Base-by-base conservation (phyloP, 2,113 vertebrate species). In the Pontoporia blainvillei region DNA sequence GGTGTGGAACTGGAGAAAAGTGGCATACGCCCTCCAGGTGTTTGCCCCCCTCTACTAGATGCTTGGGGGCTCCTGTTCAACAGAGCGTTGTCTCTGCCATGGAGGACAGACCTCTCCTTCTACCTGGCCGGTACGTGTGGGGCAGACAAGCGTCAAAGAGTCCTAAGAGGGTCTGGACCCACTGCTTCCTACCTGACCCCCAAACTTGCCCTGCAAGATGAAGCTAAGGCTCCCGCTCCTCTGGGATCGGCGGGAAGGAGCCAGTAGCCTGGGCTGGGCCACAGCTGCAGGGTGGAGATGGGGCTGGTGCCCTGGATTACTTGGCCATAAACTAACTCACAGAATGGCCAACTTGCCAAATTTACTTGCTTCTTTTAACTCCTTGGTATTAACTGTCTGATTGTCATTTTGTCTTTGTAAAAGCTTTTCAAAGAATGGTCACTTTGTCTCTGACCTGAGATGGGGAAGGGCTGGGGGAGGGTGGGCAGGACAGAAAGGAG, bases 21-120 rank as follows among this genome's bases (percentile, higher is more conserved):
- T 2, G 36, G 62, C 59, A 27, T 0, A n/a, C n/a, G 0, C 15
- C 29, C 6, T 17, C 3, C 5, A 57, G 73, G 27, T 20, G 39
- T 23, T 3, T 49, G 81, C 31, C 12, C 1, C 13, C 12, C 52
- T 1, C 12, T 4, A 61, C 5, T 12, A 13, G 62, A 36, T 2
- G 46, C 17, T 44, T 8, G 8, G 88, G 12, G 52, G 46, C 54
- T 91, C n/a, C 85, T 1, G 3, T 36, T 61, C 14, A 36, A 13
- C 8, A 69, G 41, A 44, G 11, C 0, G 1, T 1, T 6, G 18
- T 44, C 52, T 73, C 93, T 27, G 71, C 12, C 12, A 0, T 2
- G 3, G 59, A 67, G 44, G 57, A 62, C 41, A 78, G 82, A 69
- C 10, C 4, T 14, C 34, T 27, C 18, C n/a, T 78, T 69, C 11